Base-by-base conservation (phyloP, 1,140 invertebrate genomes). In the Kradibia gibbosae region DNA sequence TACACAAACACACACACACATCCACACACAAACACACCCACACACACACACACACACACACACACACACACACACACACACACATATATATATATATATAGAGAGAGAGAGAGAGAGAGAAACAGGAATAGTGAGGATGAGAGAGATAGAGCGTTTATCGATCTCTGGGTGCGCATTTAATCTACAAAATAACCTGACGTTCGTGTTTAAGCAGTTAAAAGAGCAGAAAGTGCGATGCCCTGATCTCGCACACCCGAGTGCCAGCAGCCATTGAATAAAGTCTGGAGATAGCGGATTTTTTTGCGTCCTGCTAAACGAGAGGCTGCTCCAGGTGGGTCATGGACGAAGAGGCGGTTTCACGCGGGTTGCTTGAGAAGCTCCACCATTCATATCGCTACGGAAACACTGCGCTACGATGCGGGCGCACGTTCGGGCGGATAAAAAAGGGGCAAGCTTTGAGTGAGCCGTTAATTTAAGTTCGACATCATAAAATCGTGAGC, bases 401-500 rank as follows among this genome's bases (percentile, higher is more conserved):
- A 31, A 65, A 80, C 74, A 74, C 65, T 55, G 55, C 67, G 60
- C 60, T 28, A 2, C 45, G 31, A 17, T 22, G 5, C 50, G 50
- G 22, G 42, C 39, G 50, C 71, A 78, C 71, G 71, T 78, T 71
- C 67, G 67, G 70, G 55, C 22, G n/a, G n/a, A 62, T 73, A 73
- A 73, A 80, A 80, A 80, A 70, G 57, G 67, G 62, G 34, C 71
- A 17, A 53, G 53, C 75, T 81, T 81, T 67, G 67, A 75, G 72
- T 60, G 34, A 73, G 72, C 57, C 72, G 79, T 81, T 81, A 81
- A 81, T 75, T 75, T 75, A 75, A 81, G 62, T 57, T 75, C 72
- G 45, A 28, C 22, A 15, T 74, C 79, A 34, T 74, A 81, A 75
- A 81, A 65, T n/a, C 31, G 55, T 42, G 42, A 55, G 70, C 70